These are phyloP conservation scores for Sesia bembeciformis DNA, from an alignment of 2,888 invertebrate species.

Conservation along the genomic window DNA sequence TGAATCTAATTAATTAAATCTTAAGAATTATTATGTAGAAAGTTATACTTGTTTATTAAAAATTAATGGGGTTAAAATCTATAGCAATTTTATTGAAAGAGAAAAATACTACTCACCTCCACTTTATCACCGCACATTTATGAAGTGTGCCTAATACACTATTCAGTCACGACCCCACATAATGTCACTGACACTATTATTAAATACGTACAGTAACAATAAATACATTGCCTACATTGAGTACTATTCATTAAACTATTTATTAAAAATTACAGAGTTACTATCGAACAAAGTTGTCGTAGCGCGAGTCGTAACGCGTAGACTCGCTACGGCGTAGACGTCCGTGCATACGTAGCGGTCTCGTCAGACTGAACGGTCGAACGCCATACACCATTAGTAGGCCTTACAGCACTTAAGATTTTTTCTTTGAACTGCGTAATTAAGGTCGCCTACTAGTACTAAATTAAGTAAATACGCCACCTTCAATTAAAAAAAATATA, in stretches of 20 bases:
- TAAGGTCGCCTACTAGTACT: conserved; percentile 23
- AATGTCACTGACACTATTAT: conserved; percentile 35
- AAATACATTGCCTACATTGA: conserved; percentile 3
- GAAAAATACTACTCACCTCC: conserved; percentile 42
- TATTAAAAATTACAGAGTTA: conserved; percentile 5
- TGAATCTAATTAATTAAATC: neutral
- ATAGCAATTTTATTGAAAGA: neutral
- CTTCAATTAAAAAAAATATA: neutral
- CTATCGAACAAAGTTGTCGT: conserved; percentile 27
- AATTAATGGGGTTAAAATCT: neutral
- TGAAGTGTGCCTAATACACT: conserved; percentile 52
- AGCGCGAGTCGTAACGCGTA: conserved; percentile 20
- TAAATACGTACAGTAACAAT: conserved; percentile 9
- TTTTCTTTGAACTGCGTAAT: conserved; percentile 31
- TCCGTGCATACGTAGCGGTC: conserved; percentile 43
- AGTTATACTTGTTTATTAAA: too few relatives aligned
- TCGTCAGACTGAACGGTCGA: conserved; percentile 41
- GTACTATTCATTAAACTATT: conserved; percentile 8
- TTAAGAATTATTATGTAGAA: neutral
- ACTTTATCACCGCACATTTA: conserved; percentile 44
- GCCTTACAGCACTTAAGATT: conserved; percentile 30
- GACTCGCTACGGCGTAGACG: conserved; percentile 48
- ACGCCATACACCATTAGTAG: conserved; percentile 24
- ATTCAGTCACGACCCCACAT: conserved; percentile 35
- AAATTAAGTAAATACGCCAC: conserved; percentile 13